phyloP scores from a whole-genome alignment of 2,113 vertebrate genomes.

The Podarcis raffonei region DNA sequence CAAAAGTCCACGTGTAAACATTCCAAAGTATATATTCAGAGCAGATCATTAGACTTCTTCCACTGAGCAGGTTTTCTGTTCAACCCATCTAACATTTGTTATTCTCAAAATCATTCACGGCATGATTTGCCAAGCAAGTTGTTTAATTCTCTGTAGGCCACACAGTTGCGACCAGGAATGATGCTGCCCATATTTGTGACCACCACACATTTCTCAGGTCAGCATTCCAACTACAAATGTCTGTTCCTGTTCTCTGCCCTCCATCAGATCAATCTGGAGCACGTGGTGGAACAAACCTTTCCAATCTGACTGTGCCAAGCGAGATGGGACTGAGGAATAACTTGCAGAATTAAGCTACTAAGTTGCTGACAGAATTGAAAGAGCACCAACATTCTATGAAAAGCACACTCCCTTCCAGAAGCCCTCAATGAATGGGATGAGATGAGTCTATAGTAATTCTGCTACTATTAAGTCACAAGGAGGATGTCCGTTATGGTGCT shows the following conservation, averaged over 20 bases:
- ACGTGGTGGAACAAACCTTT: neutral
- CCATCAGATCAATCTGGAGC: neutral
- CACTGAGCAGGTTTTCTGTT: no score
- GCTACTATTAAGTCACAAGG: neutral
- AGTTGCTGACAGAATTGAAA: neutral
- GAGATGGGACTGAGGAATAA: neutral
- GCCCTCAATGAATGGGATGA: neutral
- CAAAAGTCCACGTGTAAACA: no score
- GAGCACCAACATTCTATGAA: neutral
- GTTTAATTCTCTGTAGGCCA: no score
- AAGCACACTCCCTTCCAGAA: neutral
- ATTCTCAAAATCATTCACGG: no score
- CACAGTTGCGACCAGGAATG: no score
- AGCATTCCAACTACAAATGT: constrained; percentile 47
- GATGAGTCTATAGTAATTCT: no score
- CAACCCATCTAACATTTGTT: no score
- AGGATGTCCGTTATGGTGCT: neutral
- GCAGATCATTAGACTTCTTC: no score
- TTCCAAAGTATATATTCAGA: no score
- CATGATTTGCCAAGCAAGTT: no score
- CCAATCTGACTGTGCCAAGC: neutral
- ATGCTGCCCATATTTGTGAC: constrained; percentile 35
- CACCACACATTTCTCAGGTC: constrained; percentile 29
- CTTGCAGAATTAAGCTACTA: neutral
- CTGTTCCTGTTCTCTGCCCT: neutral